Evolutionary conservation across 2,113 vertebrate genomes (phyloP).

Genomic region (Collichthys lucidus): DNA sequence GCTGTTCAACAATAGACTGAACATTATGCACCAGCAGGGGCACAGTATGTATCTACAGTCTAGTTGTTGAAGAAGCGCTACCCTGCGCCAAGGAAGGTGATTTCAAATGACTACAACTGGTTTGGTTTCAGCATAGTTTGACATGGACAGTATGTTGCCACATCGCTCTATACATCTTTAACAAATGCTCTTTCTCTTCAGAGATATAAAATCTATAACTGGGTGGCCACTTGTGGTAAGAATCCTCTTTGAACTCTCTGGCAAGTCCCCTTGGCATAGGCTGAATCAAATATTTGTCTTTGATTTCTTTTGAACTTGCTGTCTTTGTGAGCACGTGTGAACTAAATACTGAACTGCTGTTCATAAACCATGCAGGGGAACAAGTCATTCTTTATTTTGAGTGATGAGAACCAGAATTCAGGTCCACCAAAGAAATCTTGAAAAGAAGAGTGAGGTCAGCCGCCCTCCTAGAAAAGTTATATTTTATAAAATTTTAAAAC

Average conservation of each 20-base stretch:
- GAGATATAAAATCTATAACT: not conserved
- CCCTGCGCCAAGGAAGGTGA: not conserved
- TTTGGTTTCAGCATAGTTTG: not conserved
- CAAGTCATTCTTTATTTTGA: not conserved
- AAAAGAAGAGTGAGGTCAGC: not conserved
- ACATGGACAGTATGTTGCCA: not conserved
- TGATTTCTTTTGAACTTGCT: not conserved
- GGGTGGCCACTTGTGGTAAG: not conserved
- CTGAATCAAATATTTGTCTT: constrained; percentile 9
- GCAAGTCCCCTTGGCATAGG: too few relatives aligned
- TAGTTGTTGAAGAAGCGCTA: too few relatives aligned
- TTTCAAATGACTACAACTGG: not conserved
- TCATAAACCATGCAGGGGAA: not conserved
- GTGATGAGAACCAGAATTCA: not conserved
- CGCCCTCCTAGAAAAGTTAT: not conserved
- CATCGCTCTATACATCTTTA: not conserved
- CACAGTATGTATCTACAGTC: too few relatives aligned
- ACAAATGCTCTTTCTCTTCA: not conserved
- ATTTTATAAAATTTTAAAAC: not conserved
- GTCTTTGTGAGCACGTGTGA: not conserved
- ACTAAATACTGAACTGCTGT: not conserved
- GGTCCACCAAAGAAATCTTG: not conserved
- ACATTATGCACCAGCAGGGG: not conserved
- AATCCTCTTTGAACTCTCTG: not conserved
- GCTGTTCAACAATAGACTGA: not conserved